These are phyloP conservation scores for Sebastes kiyomatsui DNA, from an alignment of 2,797 vertebrate species.

Conservation along the genomic window DNA sequence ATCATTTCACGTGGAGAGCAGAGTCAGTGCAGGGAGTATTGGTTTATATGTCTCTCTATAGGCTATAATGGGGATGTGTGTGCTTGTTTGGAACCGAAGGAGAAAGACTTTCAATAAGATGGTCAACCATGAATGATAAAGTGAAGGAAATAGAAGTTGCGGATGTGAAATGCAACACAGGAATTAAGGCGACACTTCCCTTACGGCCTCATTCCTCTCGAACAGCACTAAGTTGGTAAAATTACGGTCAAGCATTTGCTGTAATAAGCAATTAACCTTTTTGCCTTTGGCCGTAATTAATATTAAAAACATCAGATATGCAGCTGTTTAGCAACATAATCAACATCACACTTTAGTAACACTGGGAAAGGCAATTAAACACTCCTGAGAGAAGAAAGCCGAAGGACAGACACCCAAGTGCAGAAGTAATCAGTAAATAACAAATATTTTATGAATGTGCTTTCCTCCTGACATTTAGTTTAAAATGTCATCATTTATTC, in stretches of 20 bases:
- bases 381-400: background rate
- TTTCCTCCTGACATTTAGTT: background rate
- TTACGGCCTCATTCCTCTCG: background rate
- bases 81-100: background rate
- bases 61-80: background rate
- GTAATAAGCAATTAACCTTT: conserved; percentile 63
- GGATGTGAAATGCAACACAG: background rate
- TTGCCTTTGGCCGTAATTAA: conserved; percentile 63
- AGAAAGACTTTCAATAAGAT: background rate
- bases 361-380: conserved; percentile 36
- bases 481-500: conserved; percentile 10
- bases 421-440: conserved; percentile 26
- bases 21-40: background rate
- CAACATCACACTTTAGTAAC: conserved; percentile 21
- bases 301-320: conserved; percentile 39
- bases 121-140: background rate
- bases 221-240: conserved; percentile 10
- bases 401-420: background rate
- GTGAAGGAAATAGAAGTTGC: background rate
- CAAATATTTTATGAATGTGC: conserved; percentile 18
- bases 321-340: conserved; percentile 37
- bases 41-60: conserved; percentile 4
- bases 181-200: background rate
- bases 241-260: conserved; percentile 54
- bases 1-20: conserved; percentile 26